Evolutionary conservation across 2,888 invertebrate species (phyloP), one percentile per base, ranked within the genome.

Genomic region (Eugnorisma glareosa): DNA sequence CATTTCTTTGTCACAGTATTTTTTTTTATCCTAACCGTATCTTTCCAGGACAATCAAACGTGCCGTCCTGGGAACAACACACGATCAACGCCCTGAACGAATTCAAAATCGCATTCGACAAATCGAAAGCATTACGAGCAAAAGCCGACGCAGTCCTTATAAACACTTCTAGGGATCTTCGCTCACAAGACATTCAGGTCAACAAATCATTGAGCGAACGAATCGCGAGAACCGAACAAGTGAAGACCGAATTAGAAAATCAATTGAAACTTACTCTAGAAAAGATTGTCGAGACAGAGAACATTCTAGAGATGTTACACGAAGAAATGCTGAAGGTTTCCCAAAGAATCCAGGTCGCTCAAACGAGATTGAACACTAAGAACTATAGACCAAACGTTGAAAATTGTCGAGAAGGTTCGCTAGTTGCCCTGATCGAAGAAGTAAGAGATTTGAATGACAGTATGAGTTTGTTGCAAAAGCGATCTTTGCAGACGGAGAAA

Each of bases 31-130:
- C 1, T 13, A 7, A 18, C 24, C 1, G 57, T 59, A 43, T 45
- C 0, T 24, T 84, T 77, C 7, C 31, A 88, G 88, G 98, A 43
- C 99, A 99, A 96, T 98, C 99, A 0, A 98, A 98, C 21, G 98
- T 98, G 1, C 97, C 98, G 87, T 98, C 98, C 54, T 99, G 99
- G 98, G 98, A 98, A 86, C 97, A 98, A 89, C 98, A 98, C 89
- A 98, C 98, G 0, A 97, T 97, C 35, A 98, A 98, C 92, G 97
- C 98, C 31, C 94, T 99, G 68, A 97, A 97, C 7, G 97, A 98
- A 87, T 98, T 98, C 72, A 98, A 98, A 91, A 97, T 97, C 69
- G 98, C 98, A 48, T 97, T 98, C 40, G 97, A 98, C 89, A 97
- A 97, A 73, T 98, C 99, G 0, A 97, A 97, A 75, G 96, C 97